phyloP scores from a whole-genome alignment of 2,888 invertebrate genomes.

The Ceraclea dissimilis region DNA sequence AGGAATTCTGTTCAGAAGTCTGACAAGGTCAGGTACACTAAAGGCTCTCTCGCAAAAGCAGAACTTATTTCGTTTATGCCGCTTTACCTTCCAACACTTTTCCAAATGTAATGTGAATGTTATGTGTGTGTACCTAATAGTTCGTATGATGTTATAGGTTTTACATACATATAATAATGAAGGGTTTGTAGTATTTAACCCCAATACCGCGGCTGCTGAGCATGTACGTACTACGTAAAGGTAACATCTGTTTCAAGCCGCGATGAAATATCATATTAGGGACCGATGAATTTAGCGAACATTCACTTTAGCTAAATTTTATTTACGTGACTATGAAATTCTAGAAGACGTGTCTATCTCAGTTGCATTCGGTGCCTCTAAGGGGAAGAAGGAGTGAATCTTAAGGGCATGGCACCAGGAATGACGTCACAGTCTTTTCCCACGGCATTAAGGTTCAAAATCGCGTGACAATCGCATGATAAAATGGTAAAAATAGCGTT shows the following conservation, averaged over 20 bases:
- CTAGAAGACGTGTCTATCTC: neutral
- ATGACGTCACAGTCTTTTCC: too few species aligned
- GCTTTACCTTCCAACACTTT: too few species aligned
- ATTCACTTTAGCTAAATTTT: neutral
- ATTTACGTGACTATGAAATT: neutral
- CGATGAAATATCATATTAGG: constrained; percentile 2
- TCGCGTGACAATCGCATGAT: too few species aligned
- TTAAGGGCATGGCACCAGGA: too few species aligned
- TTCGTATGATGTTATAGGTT: neutral
- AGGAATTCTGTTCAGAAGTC: too few species aligned
- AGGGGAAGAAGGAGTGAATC: too few species aligned
- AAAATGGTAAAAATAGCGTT: too few species aligned
- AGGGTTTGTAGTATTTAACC: constrained; percentile 2
- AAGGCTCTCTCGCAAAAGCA: too few species aligned
- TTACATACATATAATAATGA: neutral
- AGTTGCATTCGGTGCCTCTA: neutral
- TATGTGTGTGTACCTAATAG: neutral
- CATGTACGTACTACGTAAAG: neutral
- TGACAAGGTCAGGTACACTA: too few species aligned
- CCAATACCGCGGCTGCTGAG: neutral
- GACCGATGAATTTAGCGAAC: neutral
- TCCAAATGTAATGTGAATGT: too few species aligned
- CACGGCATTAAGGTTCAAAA: too few species aligned
- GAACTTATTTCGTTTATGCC: too few species aligned
- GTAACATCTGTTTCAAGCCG: neutral